phyloP scores from a whole-genome alignment of 2,113 vertebrate genomes.

The Sinocyclocheilus grahami region DNA sequence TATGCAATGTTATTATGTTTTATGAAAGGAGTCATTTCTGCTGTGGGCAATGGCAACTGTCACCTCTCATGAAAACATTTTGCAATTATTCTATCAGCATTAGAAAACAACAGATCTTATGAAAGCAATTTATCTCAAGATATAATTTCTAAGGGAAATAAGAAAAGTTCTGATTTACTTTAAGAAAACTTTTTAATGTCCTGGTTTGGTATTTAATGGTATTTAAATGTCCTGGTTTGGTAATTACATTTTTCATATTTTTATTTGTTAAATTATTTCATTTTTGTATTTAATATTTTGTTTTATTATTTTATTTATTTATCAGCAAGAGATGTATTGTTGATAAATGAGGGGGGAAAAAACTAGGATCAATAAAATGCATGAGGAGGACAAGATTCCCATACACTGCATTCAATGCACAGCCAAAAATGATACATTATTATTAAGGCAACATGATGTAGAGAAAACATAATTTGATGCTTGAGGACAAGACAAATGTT shows the following conservation, averaged over 20 bases:
- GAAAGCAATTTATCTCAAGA: not conserved
- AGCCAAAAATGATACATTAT: not conserved
- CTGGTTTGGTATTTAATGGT: not conserved
- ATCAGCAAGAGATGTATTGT: not conserved
- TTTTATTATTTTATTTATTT: not conserved
- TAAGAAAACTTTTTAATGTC: not conserved
- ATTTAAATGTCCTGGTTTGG: not conserved
- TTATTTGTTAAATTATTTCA: not conserved
- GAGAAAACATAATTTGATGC: not conserved
- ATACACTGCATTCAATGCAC: not conserved
- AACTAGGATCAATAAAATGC: not conserved
- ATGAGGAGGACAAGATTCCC: not conserved
- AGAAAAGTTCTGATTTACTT: not conserved
- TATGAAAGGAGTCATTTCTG: slow-evolving; percentile 11
- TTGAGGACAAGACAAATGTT: not conserved
- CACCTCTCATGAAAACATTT: not conserved
- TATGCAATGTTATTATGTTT: not conserved
- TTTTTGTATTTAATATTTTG: not conserved
- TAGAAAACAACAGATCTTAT: slow-evolving; percentile 2
- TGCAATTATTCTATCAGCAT: not conserved
- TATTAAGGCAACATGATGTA: not conserved
- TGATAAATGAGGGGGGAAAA: not conserved
- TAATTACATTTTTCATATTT: not conserved
- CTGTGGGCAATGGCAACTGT: not conserved
- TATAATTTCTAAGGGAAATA: not conserved